phyloP scores from a whole-genome alignment of 2,113 vertebrate species.

The Rhynchomys soricoides region DNA sequence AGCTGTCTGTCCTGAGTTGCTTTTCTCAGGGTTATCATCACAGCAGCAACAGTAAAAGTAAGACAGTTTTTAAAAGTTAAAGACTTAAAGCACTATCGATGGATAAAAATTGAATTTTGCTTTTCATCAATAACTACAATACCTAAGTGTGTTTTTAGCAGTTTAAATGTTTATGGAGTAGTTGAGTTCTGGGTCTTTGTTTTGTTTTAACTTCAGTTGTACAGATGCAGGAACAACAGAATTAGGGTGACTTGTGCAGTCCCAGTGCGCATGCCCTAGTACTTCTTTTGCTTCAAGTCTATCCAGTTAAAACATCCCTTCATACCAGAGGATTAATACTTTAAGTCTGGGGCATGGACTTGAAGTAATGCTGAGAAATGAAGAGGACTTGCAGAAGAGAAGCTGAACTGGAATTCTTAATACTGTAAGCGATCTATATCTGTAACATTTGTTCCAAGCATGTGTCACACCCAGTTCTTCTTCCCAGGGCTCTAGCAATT shows the following conservation, averaged over 20 bases:
- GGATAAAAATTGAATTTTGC: conserved; percentile 21
- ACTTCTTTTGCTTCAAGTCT: not conserved
- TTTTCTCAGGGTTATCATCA: not conserved
- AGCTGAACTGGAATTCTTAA: not conserved
- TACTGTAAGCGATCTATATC: not conserved
- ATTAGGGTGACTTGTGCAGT: not conserved
- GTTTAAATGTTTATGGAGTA: conserved; percentile 11
- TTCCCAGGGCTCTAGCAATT: not conserved
- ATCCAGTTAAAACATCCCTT: not conserved
- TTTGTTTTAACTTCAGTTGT: not conserved
- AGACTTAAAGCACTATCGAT: not conserved
- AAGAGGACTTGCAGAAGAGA: not conserved
- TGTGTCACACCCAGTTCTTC: not conserved
- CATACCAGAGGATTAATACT: not conserved
- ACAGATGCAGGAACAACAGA: not conserved
- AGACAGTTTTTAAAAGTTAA: not conserved
- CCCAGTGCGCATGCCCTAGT: not conserved
- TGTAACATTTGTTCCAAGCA: not conserved
- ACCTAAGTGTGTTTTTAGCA: conserved; percentile 24
- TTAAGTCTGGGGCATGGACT: not conserved
- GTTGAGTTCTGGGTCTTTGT: not conserved
- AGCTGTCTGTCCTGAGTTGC: not conserved
- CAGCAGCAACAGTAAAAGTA: not conserved
- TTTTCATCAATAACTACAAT: not conserved
- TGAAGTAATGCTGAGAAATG: not conserved